These are phyloP conservation scores for Scolopax bukidnonensis DNA, from an alignment of 2,797 vertebrate species.

Conservation along the genomic window DNA sequence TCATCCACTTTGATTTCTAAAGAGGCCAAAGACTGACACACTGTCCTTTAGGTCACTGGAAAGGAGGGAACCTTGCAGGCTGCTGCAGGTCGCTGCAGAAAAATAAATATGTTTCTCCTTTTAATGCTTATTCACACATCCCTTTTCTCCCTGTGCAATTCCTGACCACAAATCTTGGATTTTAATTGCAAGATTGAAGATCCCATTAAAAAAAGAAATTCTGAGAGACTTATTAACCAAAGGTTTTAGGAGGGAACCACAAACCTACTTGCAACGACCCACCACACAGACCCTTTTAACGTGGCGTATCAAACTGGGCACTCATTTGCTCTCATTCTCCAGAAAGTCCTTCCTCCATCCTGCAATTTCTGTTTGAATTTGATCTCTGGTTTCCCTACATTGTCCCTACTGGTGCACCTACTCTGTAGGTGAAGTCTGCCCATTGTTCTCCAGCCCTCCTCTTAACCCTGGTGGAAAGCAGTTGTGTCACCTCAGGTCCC, in stretches of 20 bases:
- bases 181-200: slow-evolving; percentile 6
- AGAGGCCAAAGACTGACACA: not conserved
- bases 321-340: not conserved
- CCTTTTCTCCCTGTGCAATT: not conserved
- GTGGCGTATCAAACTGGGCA: not conserved
- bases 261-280: not conserved
- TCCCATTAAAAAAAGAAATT: not conserved
- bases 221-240: not conserved
- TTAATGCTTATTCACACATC: not conserved
- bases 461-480: not conserved
- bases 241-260: not conserved
- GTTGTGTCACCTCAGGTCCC: rapidly evolving
- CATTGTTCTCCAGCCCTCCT: not conserved
- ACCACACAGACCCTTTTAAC: not conserved
- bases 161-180: not conserved
- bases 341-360: not conserved
- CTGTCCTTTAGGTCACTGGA: not conserved
- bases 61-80: not conserved
- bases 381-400: not conserved
- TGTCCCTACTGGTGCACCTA: not conserved
- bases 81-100: not conserved
- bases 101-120: not conserved
- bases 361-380: not conserved
- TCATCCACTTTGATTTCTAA: not conserved
- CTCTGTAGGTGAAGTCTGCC: not conserved